phyloP scores from a whole-genome alignment of 2,113 vertebrate species.

The Ardeotis arabs region DNA sequence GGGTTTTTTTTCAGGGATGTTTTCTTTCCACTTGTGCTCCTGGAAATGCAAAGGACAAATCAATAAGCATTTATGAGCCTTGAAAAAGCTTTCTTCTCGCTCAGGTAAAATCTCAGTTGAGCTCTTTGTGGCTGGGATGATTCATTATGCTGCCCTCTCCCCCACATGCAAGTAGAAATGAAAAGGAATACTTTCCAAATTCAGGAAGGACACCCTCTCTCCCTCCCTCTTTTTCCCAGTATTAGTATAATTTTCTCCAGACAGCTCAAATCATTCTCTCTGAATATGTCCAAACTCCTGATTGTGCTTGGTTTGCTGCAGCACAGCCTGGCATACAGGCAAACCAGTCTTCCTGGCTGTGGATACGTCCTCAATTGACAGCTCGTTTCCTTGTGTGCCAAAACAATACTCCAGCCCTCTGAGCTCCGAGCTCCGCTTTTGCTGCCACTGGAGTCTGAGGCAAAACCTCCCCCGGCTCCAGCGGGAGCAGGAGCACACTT shows the following conservation, averaged over 20 bases:
- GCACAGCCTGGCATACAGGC: background rate
- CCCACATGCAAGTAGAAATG: constrained; percentile 4
- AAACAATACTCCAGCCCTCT: background rate
- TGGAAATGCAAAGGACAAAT: constrained; percentile 42
- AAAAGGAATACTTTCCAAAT: constrained; percentile 16
- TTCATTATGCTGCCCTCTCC: constrained; percentile 2
- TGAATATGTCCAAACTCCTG: background rate
- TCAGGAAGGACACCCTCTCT: background rate
- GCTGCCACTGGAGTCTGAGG: background rate
- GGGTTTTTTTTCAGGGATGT: background rate
- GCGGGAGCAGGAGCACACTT: background rate
- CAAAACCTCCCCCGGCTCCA: background rate
- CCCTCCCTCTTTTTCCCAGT: background rate
- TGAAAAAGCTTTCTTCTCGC: background rate
- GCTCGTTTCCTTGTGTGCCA: background rate
- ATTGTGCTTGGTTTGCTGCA: background rate
- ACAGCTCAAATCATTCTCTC: background rate
- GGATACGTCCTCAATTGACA: background rate
- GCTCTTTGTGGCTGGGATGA: background rate
- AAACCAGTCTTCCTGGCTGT: background rate
- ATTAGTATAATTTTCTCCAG: background rate
- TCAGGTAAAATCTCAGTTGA: constrained; percentile 1
- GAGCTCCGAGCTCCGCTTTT: background rate
- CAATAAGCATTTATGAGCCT: constrained; percentile 40
- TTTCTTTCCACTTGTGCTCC: constrained; percentile 7